A percentile compares a stretch with the other conserved stretches of the same genome.
phyloP scores from a whole-genome alignment of 2,888 invertebrate genomes.

The Petrophora chlorosata region DNA sequence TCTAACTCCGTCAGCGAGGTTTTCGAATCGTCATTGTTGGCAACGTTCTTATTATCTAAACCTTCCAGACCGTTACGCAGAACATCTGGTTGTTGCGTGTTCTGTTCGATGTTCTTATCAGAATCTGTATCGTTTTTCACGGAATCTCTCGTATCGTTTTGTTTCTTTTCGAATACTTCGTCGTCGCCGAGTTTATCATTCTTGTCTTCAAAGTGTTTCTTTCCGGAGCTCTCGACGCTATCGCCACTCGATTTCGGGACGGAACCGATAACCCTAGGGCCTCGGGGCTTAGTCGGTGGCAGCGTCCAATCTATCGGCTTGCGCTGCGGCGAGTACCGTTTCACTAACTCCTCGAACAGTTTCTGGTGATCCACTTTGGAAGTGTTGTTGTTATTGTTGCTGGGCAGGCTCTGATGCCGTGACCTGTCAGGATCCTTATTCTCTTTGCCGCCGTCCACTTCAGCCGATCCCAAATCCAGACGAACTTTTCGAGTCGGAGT shows the following conservation, averaged over 20 bases:
- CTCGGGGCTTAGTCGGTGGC: constrained; percentile 73
- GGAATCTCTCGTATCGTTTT: constrained; percentile 33
- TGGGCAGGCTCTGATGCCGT: constrained; percentile 62
- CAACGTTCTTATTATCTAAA: constrained; percentile 37
- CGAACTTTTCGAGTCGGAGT: constrained; percentile 67
- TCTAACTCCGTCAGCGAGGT: constrained; percentile 64
- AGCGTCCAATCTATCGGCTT: constrained; percentile 76
- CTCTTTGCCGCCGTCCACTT: constrained; percentile 60
- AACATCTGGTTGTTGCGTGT: constrained; percentile 38
- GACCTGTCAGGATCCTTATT: constrained; percentile 60
- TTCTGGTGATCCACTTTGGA: constrained; percentile 72
- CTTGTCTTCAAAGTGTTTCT: constrained; percentile 43
- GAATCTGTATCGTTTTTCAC: constrained; percentile 34
- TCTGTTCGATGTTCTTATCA: constrained; percentile 38
- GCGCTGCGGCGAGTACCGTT: constrained; percentile 76
- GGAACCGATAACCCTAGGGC: constrained; percentile 71
- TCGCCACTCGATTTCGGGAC: constrained; percentile 71
- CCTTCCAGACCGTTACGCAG: constrained; percentile 57
- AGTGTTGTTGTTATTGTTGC: constrained; percentile 46
- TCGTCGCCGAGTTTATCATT: constrained; percentile 55
- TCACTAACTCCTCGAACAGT: constrained; percentile 72
- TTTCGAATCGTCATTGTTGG: constrained; percentile 52
- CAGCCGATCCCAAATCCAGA: constrained; percentile 61
- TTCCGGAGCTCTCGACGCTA: constrained; percentile 56
- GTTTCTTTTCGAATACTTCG: constrained; percentile 65